A percentile compares a stretch with the other conserved stretches of the same genome.
Conservation (phyloP, 2,797 vertebrate species). For the Mallotus villosus region DNA sequence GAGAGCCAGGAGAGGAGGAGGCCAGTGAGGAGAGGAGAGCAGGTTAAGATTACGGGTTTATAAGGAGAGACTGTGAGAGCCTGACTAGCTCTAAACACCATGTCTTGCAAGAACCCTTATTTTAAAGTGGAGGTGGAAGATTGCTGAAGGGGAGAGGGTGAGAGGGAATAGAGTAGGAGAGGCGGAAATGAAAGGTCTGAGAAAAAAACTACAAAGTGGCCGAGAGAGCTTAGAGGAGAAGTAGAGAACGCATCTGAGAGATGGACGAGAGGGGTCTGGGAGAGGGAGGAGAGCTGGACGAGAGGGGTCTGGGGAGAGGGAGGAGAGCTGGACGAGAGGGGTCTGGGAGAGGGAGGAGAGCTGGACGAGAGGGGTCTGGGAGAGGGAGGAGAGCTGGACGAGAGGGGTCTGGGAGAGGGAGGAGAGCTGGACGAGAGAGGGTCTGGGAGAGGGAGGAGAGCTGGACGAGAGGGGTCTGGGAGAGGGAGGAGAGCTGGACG, state of each 20-base stretch:
- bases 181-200: too few relatives aligned
- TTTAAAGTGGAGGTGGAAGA: background rate
- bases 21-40: background rate
- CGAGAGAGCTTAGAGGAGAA: background rate
- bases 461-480: background rate
- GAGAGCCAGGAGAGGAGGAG: background rate
- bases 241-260: background rate
- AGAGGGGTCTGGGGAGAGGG: too few relatives aligned
- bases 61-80: background rate
- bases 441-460: too few relatives aligned
- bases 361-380: too few relatives aligned
- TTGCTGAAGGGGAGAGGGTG: background rate
- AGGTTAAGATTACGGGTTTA: background rate
- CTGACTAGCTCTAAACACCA: too few relatives aligned
- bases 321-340: background rate
- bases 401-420: background rate
- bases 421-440: too few relatives aligned
- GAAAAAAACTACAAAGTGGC: background rate
- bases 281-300: background rate
- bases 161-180: background rate
- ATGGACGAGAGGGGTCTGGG: background rate
- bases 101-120: too few relatives aligned
- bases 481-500: background rate
- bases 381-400: too few relatives aligned
- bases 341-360: background rate